These are phyloP conservation scores for Nautilus pompilius DNA, from an alignment of 1,140 invertebrate species.

Conservation along the genomic window DNA sequence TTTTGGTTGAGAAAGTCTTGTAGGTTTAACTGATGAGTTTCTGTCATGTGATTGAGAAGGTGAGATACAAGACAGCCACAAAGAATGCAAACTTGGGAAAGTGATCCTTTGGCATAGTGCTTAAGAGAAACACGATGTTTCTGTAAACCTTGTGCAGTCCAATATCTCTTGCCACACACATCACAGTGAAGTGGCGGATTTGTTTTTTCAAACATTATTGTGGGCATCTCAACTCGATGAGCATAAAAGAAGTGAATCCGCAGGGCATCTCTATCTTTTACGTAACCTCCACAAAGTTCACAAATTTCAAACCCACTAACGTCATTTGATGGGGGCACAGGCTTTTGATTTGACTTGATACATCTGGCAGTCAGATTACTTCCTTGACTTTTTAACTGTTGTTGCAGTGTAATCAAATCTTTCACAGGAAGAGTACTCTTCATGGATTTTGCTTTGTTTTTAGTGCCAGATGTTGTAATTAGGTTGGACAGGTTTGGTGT, in stretches of 20 bases:
- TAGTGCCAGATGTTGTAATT: background rate
- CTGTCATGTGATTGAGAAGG: constrained; percentile 33
- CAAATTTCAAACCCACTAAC: constrained; percentile 45
- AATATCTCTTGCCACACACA: constrained; percentile 42
- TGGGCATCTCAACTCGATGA: constrained; percentile 46
- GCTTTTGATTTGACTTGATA: background rate
- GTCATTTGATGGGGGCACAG: background rate
- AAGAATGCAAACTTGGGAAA: constrained; percentile 28
- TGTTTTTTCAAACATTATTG: constrained; percentile 32
- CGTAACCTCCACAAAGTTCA: constrained; percentile 52
- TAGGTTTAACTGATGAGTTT: background rate
- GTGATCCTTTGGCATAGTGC: constrained; percentile 12
- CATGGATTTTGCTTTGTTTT: background rate
- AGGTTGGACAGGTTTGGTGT: background rate
- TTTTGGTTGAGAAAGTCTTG: background rate
- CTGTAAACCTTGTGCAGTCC: constrained; percentile 49
- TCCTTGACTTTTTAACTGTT: background rate
- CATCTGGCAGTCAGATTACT: background rate
- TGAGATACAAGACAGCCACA: constrained; percentile 30
- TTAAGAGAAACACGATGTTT: constrained; percentile 30
- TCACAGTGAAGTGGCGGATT: constrained; percentile 44
- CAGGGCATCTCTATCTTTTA: constrained; percentile 47
- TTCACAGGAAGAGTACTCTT: background rate
- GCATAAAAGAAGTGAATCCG: constrained; percentile 51
- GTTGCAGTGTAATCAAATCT: background rate